Evolutionary conservation across 2,888 invertebrate genomes (phyloP).

Genomic region (Drepanosiphum platanoidis): DNA sequence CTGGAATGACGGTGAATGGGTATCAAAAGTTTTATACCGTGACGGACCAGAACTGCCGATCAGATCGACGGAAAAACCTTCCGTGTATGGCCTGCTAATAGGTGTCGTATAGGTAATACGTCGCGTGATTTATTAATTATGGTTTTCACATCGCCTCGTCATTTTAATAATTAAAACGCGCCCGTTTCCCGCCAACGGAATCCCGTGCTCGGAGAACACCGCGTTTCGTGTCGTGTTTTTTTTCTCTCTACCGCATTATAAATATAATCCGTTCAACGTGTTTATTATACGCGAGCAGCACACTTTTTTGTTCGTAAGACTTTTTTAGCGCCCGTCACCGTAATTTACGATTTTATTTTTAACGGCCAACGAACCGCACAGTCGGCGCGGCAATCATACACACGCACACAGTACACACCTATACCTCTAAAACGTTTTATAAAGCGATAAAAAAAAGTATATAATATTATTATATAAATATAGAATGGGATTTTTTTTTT

Average conservation of each 20-base stretch:
- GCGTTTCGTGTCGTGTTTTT: background rate
- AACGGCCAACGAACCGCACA: background rate
- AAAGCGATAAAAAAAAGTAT: background rate
- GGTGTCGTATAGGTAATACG: too few relatives aligned
- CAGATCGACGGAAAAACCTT: too few relatives aligned
- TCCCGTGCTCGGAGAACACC: background rate
- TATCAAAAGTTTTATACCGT: too few relatives aligned
- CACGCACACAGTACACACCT: too few relatives aligned
- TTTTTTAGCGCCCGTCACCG: background rate
- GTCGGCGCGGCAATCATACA: background rate
- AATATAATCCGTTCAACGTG: background rate
- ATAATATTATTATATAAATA: background rate
- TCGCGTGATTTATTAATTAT: too few relatives aligned
- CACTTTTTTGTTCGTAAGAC: background rate
- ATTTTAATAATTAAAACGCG: too few relatives aligned
- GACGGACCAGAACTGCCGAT: too few relatives aligned
- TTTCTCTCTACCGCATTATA: background rate
- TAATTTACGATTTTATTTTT: constrained; percentile 14
- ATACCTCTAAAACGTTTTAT: background rate
- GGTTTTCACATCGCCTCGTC: too few relatives aligned
- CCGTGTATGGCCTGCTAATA: too few relatives aligned
- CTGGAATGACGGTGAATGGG: too few relatives aligned
- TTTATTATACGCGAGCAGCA: background rate
- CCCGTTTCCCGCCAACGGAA: background rate
- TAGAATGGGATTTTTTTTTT: background rate